Base-by-base conservation (phyloP, 2,113 vertebrate species). In the Periophthalmus modestus region DNA sequence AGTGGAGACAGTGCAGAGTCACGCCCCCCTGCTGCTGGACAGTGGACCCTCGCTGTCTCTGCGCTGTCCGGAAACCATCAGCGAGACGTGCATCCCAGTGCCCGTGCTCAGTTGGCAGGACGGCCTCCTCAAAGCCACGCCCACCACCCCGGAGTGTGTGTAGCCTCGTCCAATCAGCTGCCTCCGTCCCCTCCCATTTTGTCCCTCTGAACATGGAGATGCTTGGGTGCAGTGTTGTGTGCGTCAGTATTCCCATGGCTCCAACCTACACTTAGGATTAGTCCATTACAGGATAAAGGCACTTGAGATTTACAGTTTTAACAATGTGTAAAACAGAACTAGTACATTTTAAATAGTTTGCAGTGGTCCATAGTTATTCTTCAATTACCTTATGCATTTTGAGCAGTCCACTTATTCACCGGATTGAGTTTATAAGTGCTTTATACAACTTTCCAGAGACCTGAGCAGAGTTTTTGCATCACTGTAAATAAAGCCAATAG, bases 1-100 rank as follows among this genome's bases (percentile, higher is more conserved):
- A 97, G 96, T 98, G 81, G 96, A 98, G 94, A 96, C 96, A 92
- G 92, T 98, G 94, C 97, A 98, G 95, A 97, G 94, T 95, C 96
- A 95, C 88, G 95, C 96, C 72, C 94, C 95, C 92, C 95, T 98
- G 91, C 93, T 98, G 80, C 93, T 96, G 93, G 96, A 98, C 93
- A 95, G 94, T 57, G 95, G 94, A 73, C 92, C 91, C 88, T 90
- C 94, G 82, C 87, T 95, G 77, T 93, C 94, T 87, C 92, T 95
- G 85, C 96, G 96, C 90, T 95, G 93, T 89, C 94, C 95, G 93
- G 96, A 93, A 80, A 93, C 93, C 95, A 94, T 97, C 95, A 95
- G 96, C 93, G 97, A 98, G 94, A 97, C 96, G 90, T 95, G 95
- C 93, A 96, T 98, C 89, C 95, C 96, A 0, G 96, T 98, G 85